These are phyloP conservation scores for Acanthacorydalis orientalis DNA, from an alignment of 2,888 invertebrate species.

Conservation along the genomic window DNA sequence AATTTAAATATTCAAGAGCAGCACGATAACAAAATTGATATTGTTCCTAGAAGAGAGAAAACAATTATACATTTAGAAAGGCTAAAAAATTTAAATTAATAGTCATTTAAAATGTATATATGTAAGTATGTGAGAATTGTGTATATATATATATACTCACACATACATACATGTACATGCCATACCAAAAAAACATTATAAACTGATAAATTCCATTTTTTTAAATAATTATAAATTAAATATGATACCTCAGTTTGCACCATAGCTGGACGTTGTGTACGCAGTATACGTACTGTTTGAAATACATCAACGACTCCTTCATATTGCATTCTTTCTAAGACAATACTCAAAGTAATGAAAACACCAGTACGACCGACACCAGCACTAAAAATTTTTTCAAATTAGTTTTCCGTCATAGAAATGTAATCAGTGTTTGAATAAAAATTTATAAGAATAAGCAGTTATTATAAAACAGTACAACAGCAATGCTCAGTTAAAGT, in stretches of 20 bases:
- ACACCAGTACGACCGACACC: slow-evolving; percentile 98
- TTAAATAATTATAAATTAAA: too few relatives aligned
- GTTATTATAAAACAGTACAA: neutral
- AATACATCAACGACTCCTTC: slow-evolving; percentile 98
- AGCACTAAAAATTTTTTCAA: slow-evolving; percentile 46
- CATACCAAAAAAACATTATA: too few relatives aligned
- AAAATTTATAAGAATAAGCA: neutral
- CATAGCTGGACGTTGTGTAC: slow-evolving; percentile 98
- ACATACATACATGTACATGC: too few relatives aligned
- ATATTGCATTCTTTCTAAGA: slow-evolving; percentile 96
- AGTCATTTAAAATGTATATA: neutral
- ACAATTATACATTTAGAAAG: slow-evolving; percentile 6
- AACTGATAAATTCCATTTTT: neutral
- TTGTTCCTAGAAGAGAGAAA: slow-evolving; percentile 60
- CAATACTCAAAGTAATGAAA: slow-evolving; percentile 94
- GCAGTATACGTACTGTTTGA: slow-evolving; percentile 94
- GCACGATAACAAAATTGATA: slow-evolving; percentile 99
- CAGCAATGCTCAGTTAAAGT: too few relatives aligned
- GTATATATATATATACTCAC: too few relatives aligned
- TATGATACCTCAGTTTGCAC: slow-evolving; percentile 94
- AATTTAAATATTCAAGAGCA: slow-evolving; percentile 93
- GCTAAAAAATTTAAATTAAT: neutral
- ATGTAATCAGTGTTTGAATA: too few relatives aligned
- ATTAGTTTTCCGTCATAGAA: neutral
- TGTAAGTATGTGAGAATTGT: neutral